Percentiles rank a stretch among this genome's conserved stretches.
Conservation (phyloP, 30 jellyfish, hydroid and myxozoan species). For the Aurelia aurita complex sp. Pacific region DNA sequence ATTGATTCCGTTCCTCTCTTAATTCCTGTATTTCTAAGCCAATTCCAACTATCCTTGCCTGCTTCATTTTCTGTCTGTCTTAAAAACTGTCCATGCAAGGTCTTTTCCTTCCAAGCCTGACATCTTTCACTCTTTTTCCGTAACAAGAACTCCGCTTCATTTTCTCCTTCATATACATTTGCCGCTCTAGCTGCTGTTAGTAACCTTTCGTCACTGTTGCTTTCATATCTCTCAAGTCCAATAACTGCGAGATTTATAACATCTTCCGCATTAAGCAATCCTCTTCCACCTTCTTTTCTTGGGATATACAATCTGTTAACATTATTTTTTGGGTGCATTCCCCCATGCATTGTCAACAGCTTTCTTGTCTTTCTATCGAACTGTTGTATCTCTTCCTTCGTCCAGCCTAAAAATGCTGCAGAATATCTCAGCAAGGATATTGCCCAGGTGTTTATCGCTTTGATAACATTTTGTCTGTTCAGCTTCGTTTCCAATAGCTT, state of each 20-base stretch:
- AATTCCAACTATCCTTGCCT: constrained; percentile 43
- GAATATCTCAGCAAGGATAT: too few species aligned
- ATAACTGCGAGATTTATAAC: constrained; percentile 12
- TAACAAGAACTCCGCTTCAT: constrained; percentile 7
- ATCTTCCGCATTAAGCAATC: constrained; percentile 33
- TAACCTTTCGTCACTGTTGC: constrained; percentile 36
- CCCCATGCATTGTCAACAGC: constrained; percentile 26
- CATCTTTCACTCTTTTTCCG: constrained; percentile 4
- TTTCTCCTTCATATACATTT: constrained; percentile 31
- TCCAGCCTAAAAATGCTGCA: too few species aligned
- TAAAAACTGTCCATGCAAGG: constrained; percentile 47
- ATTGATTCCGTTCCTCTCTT: too few species aligned
- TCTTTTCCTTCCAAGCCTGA: constrained; percentile 49
- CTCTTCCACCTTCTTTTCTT: constrained; percentile 48
- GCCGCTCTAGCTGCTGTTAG: not conserved
- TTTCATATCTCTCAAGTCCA: constrained; percentile 30
- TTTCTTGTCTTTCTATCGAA: constrained; percentile 23
- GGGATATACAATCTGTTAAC: not conserved
- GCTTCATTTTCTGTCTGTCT: constrained; percentile 55
- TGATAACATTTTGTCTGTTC: too few species aligned
- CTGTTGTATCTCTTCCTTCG: not conserved
- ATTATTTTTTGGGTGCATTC: not conserved
- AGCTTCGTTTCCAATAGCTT: too few species aligned
- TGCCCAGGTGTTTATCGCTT: too few species aligned
- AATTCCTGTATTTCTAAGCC: constrained; percentile 40